Evolutionary conservation across 1,140 invertebrate genomes (phyloP), one percentile per base, ranked within the genome.

Genomic region (Caenorhabditis elegans): DNA sequence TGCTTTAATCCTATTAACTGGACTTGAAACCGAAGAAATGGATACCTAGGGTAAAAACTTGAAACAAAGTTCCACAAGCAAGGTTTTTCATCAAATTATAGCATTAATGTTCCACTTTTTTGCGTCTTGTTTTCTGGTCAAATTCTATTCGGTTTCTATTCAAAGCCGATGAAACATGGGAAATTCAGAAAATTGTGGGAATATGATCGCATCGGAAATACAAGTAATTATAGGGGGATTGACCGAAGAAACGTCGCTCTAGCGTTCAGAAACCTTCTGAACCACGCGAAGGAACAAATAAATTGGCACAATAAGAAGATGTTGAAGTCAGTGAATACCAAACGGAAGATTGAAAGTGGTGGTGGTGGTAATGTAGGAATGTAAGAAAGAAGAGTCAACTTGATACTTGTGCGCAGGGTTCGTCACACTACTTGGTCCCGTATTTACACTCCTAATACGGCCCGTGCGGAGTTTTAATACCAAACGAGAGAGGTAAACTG

Each of bases 341-440:
- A 65, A 65, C 55, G 55, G 31, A 65, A 36, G 51, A 55, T 55
- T 34, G 28, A 17, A 65, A 65, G 15, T 43, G 15, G 39, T 43
- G 34, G 55, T 65, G 31, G 28, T 65, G 31, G 55, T 65, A 65
- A 36, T 65, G 31, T 31, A 65, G 26, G 55, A 34, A 65, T 13
- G 2, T n/a, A n/a, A n/a, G n/a, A n/a, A n/a, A 55, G 55, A 65
- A 65, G 55, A 65, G 55, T 65, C 26, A 65, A 65, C 31, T 65
- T n/a, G 55, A 65, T 65, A 65, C 55, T 65, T 65, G 8, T 65
- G 10, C 22, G 28, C 17, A 65, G 28, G 28, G 55, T 65, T 65
- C 55, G 55, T 65, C 55, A 65, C 55, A 65, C 55, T 65, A 65
- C 55, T 65, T 65, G 55, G 55, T 65, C 55, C n/a, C 55, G 55